phyloP scores from a whole-genome alignment of 2,888 invertebrate species.

The Coecobrya sp. region DNA sequence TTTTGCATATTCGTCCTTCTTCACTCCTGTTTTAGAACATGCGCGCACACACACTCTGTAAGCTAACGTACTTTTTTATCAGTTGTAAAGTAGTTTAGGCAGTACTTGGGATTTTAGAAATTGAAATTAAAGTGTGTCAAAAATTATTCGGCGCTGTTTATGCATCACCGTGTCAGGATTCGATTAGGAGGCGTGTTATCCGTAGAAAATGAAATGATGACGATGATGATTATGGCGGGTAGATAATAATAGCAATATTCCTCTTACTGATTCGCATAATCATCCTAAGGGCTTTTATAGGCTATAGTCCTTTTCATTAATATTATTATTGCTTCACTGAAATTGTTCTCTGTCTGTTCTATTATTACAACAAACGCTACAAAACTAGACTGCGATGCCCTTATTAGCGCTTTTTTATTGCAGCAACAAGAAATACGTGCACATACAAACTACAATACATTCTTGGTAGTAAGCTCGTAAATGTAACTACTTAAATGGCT shows the following conservation, averaged over 20 bases:
- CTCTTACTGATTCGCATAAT: not conserved
- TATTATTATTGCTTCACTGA: not conserved
- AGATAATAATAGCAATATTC: conserved; percentile 50
- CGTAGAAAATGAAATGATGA: conserved; percentile 53
- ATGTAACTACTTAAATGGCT: not conserved
- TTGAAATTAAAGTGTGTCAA: conserved; percentile 70
- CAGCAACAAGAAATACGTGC: not conserved
- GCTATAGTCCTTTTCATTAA: not conserved
- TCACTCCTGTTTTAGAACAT: too few relatives aligned
- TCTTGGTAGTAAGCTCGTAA: not conserved
- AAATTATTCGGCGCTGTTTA: conserved; percentile 53
- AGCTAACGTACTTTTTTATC: too few relatives aligned
- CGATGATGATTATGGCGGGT: conserved; percentile 37
- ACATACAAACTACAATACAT: too few relatives aligned
- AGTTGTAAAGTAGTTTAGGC: too few relatives aligned
- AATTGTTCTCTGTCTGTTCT: not conserved
- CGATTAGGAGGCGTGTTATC: conserved; percentile 69
- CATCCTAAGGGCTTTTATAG: not conserved
- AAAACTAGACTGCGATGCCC: not conserved
- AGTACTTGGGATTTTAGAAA: conserved; percentile 44
- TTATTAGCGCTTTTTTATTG: not conserved
- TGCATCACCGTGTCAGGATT: conserved; percentile 61
- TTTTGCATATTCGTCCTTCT: too few relatives aligned
- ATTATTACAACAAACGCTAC: not conserved
- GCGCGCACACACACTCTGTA: too few relatives aligned